Base-by-base conservation (phyloP, 2,113 vertebrate genomes). In the Ailuropoda melanoleuca region DNA sequence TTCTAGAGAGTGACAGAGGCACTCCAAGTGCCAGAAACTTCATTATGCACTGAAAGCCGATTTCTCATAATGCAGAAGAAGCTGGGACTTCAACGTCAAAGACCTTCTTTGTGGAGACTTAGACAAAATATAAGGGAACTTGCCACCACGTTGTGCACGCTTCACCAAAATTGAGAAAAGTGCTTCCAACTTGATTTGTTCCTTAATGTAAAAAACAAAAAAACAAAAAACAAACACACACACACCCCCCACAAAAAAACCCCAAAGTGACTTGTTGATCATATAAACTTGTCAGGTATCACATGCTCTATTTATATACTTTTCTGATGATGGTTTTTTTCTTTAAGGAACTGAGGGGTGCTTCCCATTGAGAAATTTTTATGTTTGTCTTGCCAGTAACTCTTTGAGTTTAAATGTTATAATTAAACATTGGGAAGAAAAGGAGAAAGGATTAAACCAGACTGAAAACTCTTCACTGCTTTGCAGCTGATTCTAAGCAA, bases 321-420 rank as follows among this genome's bases (percentile, higher is more conserved):
- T 53, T 58, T 37, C 66, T 53, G 15, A 66, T 55, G 37, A 55
- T 29, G 58, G 55, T 78, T 50, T 55, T 87, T 84, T 74, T 34
- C 64, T 64, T 9, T 3, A 88, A 88, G 39, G 6, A 93, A 87
- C 21, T 56, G 18, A 88, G 14, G 37, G 77, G n/a, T 84, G 50
- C 6, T 37, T 91, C 6, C 21, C 23, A 21, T 21, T 89, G 48
- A 86, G 53, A 81, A 88, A 85, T 2, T 88, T 88, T 90, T 50
- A 50, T 81, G n/a, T 84, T 95, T 91, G n/a, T 21, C 15, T 95
- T 93, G 58, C 31, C 39, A 70, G 53, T 43, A 58, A 85, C 18
- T 88, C 68, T 82, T 13, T 95, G 62, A 90, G 43, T 90, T 92
- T 85, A 90, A 77, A n/a, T 84, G n/a, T 84, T 74, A 31, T 18